Base-by-base conservation (phyloP, 2,888 invertebrate genomes). In the Callinectes sapidus region DNA sequence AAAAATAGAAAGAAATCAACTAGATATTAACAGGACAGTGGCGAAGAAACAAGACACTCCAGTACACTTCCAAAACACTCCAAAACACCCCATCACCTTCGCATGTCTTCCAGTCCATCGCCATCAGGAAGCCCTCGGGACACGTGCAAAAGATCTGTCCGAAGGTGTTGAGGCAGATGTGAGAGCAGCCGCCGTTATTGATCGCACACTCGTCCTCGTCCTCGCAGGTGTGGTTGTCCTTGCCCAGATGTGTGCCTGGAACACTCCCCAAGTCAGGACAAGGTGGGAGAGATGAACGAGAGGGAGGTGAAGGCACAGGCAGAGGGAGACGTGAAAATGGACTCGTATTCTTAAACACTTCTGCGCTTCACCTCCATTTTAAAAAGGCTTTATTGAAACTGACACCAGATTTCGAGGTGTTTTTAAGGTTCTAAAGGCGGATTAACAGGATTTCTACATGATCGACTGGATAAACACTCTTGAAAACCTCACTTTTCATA, bases 151-250 rank as follows among this genome's bases (percentile, higher is more conserved):
- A 95, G 91, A 96, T 96, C 55, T 96, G 96, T 2, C 96, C 96
- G 35, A 96, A 95, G 1, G 96, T 96, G 94, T 96, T 96, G 18
- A 96, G 95, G 94, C 97, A 97, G 48, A 95, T 94, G 94, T 96
- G 96, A 0, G 96, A 96, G 95, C 96, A 96, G 88, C 95, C 96
- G 32, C 95, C 95, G 91, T 95, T 95, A 14, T 95, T 95, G 42
- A 93, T 95, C 0, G 95, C 95, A 87, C 96, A 96, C 95, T 97
- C 96, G 94, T 97, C 96, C 5, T 96, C 95, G 94, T 96, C 96
- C 93, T 96, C 95, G 95, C 97, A 97, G 66, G 96, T 96, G 95
- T 96, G 96, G 95, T 96, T 96, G 96, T 97, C 97, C 48, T 95
- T 94, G 14, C 96, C 96, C 95, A 97, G 96, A 95, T 96, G 96